Percentiles rank a stretch among this genome's conserved stretches.
phyloP scores from a whole-genome alignment of 1,140 invertebrate species.

The Zaprionus tsacasi region DNA sequence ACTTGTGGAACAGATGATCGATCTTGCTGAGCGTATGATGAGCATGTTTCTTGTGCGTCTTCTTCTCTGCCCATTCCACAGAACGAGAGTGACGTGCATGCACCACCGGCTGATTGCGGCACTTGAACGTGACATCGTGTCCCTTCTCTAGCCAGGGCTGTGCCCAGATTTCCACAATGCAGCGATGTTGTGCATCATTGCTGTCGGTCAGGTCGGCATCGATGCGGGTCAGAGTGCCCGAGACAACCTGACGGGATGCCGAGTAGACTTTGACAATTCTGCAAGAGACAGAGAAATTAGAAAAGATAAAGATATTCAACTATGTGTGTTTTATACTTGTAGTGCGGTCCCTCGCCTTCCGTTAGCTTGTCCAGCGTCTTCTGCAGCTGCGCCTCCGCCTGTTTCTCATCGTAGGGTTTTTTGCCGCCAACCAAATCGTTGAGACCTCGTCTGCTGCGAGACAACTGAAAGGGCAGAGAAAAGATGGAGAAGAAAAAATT shows the following conservation, averaged over 20 bases:
- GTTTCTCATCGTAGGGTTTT: constrained; percentile 54
- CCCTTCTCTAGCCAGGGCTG: constrained; percentile 61
- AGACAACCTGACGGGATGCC: constrained; percentile 65
- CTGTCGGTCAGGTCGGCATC: constrained; percentile 69
- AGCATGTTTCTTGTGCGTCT: constrained; percentile 76
- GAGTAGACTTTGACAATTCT: constrained; percentile 73
- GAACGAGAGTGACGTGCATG: constrained; percentile 73
- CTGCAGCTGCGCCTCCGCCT: constrained; percentile 64
- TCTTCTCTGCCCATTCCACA: constrained; percentile 78
- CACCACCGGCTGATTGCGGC: constrained; percentile 60
- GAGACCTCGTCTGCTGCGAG: constrained; percentile 47
- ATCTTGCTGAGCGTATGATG: constrained; percentile 67
- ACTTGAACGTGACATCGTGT: constrained; percentile 72
- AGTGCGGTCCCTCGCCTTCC: constrained; percentile 73
- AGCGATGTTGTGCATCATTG: constrained; percentile 54
- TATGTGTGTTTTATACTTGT: constrained; percentile 57
- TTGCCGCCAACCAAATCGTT: constrained; percentile 54
- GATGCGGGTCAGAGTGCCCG: constrained; percentile 72
- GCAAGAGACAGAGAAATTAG: background rate
- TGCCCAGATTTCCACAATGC: constrained; percentile 73
- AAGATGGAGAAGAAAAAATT: background rate
- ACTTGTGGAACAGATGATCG: constrained; percentile 86
- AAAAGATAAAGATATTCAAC: background rate
- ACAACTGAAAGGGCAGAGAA: constrained; percentile 33
- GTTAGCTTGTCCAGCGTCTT: constrained; percentile 67